A percentile compares a stretch with the other conserved stretches of the same genome.
Conservation (phyloP, 2,888 invertebrate species). For the Diachrysia chrysitis region DNA sequence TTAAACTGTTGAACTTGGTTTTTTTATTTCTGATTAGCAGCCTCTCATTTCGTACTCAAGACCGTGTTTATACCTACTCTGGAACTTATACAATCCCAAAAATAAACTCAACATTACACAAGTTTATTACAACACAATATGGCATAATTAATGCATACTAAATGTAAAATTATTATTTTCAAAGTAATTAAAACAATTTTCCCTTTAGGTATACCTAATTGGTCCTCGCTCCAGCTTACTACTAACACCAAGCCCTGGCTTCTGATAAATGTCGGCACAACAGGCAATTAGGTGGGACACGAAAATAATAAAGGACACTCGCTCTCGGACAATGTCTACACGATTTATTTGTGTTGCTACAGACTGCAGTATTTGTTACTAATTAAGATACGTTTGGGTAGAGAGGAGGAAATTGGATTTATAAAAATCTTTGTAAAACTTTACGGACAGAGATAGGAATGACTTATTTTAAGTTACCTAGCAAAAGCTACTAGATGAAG, state of each 20-base stretch:
- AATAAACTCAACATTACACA: too few species aligned
- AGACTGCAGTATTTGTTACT: slow-evolving; percentile 29
- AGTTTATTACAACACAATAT: too few species aligned
- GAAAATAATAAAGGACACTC: slow-evolving; percentile 78
- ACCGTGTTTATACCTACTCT: too few species aligned
- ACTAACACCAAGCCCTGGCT: slow-evolving; percentile 15
- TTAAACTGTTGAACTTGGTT: neutral
- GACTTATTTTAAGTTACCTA: neutral
- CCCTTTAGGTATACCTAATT: too few species aligned
- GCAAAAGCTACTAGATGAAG: neutral
- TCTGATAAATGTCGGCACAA: slow-evolving; percentile 72
- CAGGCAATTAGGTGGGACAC: slow-evolving; percentile 74
- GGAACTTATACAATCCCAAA: neutral
- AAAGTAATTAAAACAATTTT: too few species aligned
- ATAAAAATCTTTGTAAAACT: slow-evolving; percentile 11
- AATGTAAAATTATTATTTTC: too few species aligned
- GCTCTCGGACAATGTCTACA: slow-evolving; percentile 59
- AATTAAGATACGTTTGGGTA: slow-evolving; percentile 30
- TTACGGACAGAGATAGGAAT: neutral
- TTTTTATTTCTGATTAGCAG: neutral
- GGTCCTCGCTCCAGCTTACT: neutral
- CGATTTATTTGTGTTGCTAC: slow-evolving; percentile 56
- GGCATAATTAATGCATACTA: too few species aligned
- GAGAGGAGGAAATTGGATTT: slow-evolving; percentile 15
- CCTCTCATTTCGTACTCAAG: too few species aligned